phyloP scores from a whole-genome alignment of 2,113 vertebrate species.

The Campylorhamphus procurvoides region DNA sequence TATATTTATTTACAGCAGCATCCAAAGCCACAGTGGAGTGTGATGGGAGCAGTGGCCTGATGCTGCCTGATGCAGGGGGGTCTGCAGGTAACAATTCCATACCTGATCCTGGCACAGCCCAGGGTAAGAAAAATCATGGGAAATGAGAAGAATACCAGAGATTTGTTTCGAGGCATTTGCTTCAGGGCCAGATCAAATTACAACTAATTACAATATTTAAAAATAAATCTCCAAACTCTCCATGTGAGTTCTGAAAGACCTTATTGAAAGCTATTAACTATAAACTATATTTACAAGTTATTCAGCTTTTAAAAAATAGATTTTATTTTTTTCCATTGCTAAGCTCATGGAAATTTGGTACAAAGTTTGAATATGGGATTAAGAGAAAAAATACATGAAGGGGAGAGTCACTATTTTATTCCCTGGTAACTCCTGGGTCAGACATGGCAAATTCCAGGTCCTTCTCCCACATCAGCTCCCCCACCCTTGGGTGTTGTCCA shows the following conservation, averaged over 20 bases:
- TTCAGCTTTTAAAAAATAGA: background rate
- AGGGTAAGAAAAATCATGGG: background rate
- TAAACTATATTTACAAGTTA: background rate
- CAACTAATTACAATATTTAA: background rate
- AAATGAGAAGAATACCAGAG: background rate
- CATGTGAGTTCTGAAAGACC: background rate
- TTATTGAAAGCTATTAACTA: background rate
- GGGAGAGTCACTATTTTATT: background rate
- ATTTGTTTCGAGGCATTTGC: background rate
- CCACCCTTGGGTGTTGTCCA: background rate
- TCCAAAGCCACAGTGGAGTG: background rate
- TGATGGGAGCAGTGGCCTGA: background rate
- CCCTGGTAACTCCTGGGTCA: background rate
- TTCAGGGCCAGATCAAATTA: background rate
- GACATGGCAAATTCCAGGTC: background rate
- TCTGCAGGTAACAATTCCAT: background rate
- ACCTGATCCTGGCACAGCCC: background rate
- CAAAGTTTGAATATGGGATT: background rate
- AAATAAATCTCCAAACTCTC: background rate
- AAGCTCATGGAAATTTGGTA: background rate
- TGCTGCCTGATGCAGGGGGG: background rate
- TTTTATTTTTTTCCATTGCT: background rate
- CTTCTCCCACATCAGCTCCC: background rate
- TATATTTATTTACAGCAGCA: background rate
- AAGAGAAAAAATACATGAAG: background rate